Conservation (phyloP, 2,113 vertebrate species). For the Struthidea cinerea region DNA sequence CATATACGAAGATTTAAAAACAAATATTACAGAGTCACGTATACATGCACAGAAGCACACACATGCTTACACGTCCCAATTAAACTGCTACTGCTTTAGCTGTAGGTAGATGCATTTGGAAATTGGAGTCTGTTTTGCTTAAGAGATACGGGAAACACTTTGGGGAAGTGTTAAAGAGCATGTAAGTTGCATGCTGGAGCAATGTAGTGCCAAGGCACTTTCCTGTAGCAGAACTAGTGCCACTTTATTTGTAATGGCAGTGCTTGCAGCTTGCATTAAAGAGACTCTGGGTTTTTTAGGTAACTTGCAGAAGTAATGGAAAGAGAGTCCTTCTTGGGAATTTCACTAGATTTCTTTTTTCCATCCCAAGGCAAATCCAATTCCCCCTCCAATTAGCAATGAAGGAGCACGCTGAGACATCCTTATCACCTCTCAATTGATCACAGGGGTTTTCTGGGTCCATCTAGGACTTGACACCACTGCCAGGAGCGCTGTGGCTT, state of each 20-base stretch:
- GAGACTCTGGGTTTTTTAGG: background rate
- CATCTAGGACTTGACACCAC: background rate
- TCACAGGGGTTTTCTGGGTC: background rate
- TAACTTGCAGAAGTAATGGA: background rate
- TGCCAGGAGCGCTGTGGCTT: background rate
- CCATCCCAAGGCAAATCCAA: background rate
- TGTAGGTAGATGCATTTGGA: background rate
- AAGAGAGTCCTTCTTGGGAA: background rate
- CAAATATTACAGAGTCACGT: background rate
- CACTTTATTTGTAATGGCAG: background rate
- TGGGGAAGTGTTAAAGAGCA: background rate
- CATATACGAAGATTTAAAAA: background rate
- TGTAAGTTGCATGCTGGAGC: background rate
- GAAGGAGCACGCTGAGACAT: background rate
- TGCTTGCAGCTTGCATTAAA: background rate
- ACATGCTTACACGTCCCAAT: rapidly evolving
- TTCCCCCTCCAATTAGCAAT: background rate
- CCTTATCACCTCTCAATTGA: background rate
- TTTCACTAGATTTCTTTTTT: background rate
- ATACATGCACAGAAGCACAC: background rate
- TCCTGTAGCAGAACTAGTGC: background rate
- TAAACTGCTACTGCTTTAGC: background rate
- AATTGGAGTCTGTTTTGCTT: background rate
- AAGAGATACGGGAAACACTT: background rate
- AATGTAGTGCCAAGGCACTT: background rate